phyloP scores from a whole-genome alignment of 2,888 invertebrate genomes.

The Athalia circularis region DNA sequence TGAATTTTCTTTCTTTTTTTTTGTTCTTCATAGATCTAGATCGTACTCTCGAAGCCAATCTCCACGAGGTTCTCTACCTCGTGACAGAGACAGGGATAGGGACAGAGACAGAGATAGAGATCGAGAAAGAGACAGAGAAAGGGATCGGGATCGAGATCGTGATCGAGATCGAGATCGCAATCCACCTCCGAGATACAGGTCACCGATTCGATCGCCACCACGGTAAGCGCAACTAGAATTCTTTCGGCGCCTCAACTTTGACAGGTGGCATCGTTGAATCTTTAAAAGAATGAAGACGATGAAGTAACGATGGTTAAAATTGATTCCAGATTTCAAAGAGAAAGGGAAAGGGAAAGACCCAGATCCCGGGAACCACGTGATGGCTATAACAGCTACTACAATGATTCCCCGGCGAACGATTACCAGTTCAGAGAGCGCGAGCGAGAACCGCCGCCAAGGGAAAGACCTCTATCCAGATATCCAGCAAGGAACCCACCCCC shows the following conservation, averaged over 20 bases:
- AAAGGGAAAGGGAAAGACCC: constrained; percentile 68
- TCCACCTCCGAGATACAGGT: constrained; percentile 69
- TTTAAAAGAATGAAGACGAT: not conserved
- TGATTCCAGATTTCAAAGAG: constrained; percentile 67
- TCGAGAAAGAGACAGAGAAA: constrained; percentile 64
- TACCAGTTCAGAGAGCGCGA: constrained; percentile 69
- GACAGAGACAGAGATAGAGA: constrained; percentile 67
- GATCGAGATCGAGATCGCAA: constrained; percentile 64
- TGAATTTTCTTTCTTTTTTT: too few species aligned
- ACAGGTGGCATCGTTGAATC: not conserved
- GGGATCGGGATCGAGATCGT: constrained; percentile 59
- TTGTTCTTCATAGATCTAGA: constrained; percentile 77
- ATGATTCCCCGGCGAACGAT: constrained; percentile 68
- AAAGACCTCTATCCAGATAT: constrained; percentile 64
- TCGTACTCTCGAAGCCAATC: constrained; percentile 80
- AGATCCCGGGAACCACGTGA: constrained; percentile 69
- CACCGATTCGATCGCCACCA: constrained; percentile 69
- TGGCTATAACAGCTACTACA: constrained; percentile 68
- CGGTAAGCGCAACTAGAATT: constrained; percentile 59
- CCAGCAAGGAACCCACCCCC: constrained; percentile 66
- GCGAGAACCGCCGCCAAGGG: constrained; percentile 64
- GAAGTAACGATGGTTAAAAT: not conserved
- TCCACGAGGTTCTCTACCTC: constrained; percentile 75
- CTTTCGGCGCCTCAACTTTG: not conserved
- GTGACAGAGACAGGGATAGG: constrained; percentile 69